Evolutionary conservation across 2,888 invertebrate species (phyloP), one percentile per base, ranked within the genome.

Genomic region (Campaea margaritaria): DNA sequence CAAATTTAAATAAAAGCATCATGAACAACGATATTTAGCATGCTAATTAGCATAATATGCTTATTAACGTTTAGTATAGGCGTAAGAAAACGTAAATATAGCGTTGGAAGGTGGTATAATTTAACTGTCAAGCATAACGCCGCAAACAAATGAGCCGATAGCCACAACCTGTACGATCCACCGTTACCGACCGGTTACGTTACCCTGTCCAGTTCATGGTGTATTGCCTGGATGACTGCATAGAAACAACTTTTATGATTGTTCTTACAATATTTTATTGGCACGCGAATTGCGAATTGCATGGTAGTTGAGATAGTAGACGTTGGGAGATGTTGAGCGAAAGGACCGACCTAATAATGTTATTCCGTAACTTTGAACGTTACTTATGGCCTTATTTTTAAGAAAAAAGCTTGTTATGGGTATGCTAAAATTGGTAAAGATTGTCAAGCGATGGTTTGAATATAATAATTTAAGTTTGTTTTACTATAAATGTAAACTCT

Each of bases 111-210:
- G n/a, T 45, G 38, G 28, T 44, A 48, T 27, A 11, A 47, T 52
- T 48, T 57, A 52, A 47, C 31, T 31, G 59, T 27, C 60, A 43
- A 58, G 65, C 65, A 44, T 67, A 62, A 59, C 62, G 36, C 49
- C 55, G 28, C 62, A 55, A 38, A 44, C 54, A 50, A 54, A 55
- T 48, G 46, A 50, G 55, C 43, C 43, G 47, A 39, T 7, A 21
- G 48, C 58, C 44, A 57, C 65, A 58, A 41, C 46, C 56, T 51
- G 58, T 50, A 9, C 38, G 27, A 58, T 52, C 55, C 47, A 62
- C 64, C 65, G 67, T 67, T 65, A 67, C n/a, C 11, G 60, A 66
- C 67, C 63, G 62, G 69, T 67, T 56, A 36, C 50, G 53, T 36
- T 54, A 54, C 46, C 55, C 50, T 52, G 58, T 50, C 55, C 55